Evolutionary conservation across 2,888 invertebrate genomes (phyloP).

Genomic region (Ormia ochracea): DNA sequence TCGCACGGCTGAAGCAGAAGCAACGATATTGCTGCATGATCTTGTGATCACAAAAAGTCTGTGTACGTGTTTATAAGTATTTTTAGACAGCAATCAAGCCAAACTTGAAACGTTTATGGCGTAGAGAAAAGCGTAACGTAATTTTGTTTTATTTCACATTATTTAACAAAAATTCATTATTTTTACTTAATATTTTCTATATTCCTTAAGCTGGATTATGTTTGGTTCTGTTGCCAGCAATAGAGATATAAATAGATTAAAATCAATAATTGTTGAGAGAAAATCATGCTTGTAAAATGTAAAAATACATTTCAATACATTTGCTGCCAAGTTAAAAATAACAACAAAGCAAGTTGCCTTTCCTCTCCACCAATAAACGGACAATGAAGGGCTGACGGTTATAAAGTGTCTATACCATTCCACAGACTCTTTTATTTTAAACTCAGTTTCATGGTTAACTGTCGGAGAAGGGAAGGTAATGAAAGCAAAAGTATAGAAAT

Average conservation of each 20-base stretch:
- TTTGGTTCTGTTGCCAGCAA: not conserved
- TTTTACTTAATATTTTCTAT: too few relatives aligned
- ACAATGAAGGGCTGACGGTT: conserved; percentile 12
- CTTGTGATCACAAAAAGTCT: too few relatives aligned
- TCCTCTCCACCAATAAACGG: not conserved
- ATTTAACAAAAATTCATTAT: too few relatives aligned
- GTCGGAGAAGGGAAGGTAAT: not conserved
- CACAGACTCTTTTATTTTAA: not conserved
- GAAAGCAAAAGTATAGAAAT: not conserved
- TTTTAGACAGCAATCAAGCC: too few relatives aligned
- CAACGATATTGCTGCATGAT: too few relatives aligned
- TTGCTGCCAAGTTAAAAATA: not conserved
- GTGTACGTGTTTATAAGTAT: too few relatives aligned
- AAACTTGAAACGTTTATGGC: too few relatives aligned
- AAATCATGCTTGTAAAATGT: not conserved
- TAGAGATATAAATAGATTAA: not conserved
- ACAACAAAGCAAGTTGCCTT: not conserved
- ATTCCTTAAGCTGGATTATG: not conserved
- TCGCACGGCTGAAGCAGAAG: too few relatives aligned
- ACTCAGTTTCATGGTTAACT: not conserved
- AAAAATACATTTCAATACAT: not conserved
- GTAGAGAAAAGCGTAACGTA: too few relatives aligned
- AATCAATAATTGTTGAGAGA: too few relatives aligned
- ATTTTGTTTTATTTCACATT: too few relatives aligned
- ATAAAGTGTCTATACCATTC: not conserved